Evolutionary conservation across 1,140 invertebrate genomes (phyloP).

Genomic region (Parapsyche elsis): DNA sequence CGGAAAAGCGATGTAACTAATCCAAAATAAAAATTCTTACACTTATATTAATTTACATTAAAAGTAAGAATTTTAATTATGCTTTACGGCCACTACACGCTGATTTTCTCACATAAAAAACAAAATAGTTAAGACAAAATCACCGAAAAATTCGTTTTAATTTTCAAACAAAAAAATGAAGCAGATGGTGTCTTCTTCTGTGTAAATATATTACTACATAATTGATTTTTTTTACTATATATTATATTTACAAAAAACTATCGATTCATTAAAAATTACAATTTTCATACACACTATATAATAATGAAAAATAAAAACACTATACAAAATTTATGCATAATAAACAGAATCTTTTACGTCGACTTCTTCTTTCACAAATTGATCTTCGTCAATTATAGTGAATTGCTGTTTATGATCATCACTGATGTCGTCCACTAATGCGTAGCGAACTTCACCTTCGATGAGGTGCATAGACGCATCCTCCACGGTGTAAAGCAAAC

Average conservation of each 20-base stretch:
- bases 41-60: no score
- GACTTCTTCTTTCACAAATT: slow-evolving; percentile 31
- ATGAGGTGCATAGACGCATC: slow-evolving; percentile 16
- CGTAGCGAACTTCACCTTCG: slow-evolving; percentile 28
- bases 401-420: slow-evolving; percentile 39
- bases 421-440: slow-evolving; percentile 25
- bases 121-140: no score
- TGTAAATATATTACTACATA: not conserved
- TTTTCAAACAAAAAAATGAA: not conserved
- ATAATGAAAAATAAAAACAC: not conserved
- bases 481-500: slow-evolving; percentile 32
- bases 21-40: no score
- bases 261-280: not conserved
- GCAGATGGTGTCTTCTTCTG: not conserved
- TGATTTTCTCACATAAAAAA: no score
- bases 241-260: not conserved
- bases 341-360: slow-evolving; percentile 2
- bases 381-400: slow-evolving; percentile 24
- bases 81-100: no score
- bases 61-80: no score
- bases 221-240: no score
- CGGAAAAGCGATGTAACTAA: no score
- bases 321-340: slow-evolving; percentile 24
- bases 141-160: not conserved
- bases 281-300: not conserved